Conservation (phyloP, 2,888 invertebrate genomes). For the Plutella xylostella region DNA sequence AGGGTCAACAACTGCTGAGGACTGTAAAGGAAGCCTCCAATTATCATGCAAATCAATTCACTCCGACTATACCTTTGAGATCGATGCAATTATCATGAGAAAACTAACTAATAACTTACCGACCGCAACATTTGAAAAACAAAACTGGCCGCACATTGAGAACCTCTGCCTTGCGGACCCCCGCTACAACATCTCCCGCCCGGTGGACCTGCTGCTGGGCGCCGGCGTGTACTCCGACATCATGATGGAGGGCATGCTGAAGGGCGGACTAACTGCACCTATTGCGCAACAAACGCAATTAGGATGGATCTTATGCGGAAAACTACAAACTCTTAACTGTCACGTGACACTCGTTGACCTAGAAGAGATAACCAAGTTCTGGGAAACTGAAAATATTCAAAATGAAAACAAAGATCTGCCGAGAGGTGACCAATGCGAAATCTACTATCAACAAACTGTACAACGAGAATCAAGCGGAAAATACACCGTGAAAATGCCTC, state of each 20-base stretch:
- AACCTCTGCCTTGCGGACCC: slow-evolving; percentile 12
- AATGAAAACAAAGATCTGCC: not conserved
- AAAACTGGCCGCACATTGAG: not conserved
- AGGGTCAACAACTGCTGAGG: not conserved
- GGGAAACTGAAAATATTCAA: slow-evolving; percentile 14
- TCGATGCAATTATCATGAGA: not conserved
- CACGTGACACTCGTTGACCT: slow-evolving; percentile 12
- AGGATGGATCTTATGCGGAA: slow-evolving; percentile 14
- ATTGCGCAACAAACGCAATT: slow-evolving; percentile 13
- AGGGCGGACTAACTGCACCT: slow-evolving; percentile 5
- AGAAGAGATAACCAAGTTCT: slow-evolving; percentile 13
- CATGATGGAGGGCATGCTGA: slow-evolving; percentile 11
- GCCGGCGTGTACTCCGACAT: slow-evolving; percentile 10
- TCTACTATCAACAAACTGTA: slow-evolving; percentile 11
- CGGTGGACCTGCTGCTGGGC: slow-evolving; percentile 7
- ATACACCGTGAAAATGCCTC: slow-evolving; percentile 17
- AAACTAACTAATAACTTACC: not conserved
- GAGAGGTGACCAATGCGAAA: slow-evolving; percentile 13
- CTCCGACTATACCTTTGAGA: not conserved
- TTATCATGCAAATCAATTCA: slow-evolving; percentile 1
- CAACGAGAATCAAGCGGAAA: slow-evolving; percentile 6
- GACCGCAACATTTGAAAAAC: not conserved
- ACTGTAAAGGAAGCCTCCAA: not conserved
- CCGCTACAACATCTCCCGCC: slow-evolving; percentile 7
- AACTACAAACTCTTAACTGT: no score